phyloP scores from a whole-genome alignment of 2,797 vertebrate species.

The Anomalospiza imberbis region DNA sequence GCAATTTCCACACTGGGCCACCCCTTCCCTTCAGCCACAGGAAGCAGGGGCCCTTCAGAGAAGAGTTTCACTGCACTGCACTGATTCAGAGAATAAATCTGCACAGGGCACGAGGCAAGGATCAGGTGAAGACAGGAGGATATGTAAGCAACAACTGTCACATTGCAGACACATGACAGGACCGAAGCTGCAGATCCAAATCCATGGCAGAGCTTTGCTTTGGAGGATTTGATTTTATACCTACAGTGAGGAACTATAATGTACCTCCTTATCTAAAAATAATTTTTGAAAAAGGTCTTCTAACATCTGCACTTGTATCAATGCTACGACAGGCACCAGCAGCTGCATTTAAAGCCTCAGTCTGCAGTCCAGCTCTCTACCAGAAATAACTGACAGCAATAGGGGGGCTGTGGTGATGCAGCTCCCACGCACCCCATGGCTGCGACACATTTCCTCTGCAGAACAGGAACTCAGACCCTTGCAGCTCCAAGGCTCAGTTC shows the following conservation, averaged over 20 bases:
- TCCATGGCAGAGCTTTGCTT: not conserved
- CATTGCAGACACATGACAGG: not conserved
- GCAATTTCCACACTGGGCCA: not conserved
- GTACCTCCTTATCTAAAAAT: not conserved
- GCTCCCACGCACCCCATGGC: not conserved
- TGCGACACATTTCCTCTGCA: not conserved
- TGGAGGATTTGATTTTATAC: not conserved
- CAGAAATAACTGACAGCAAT: not conserved
- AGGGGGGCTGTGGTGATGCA: fast-evolving
- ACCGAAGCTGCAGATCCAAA: not conserved
- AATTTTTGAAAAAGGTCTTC: not conserved
- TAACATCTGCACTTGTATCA: not conserved
- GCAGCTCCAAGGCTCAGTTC: not conserved
- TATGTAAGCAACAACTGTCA: not conserved
- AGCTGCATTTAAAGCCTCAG: not conserved
- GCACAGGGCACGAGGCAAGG: not conserved
- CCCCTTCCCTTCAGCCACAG: not conserved
- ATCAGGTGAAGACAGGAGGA: not conserved
- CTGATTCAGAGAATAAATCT: not conserved
- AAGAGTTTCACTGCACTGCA: not conserved
- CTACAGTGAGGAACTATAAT: not conserved
- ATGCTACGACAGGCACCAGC: not conserved
- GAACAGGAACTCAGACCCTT: not conserved
- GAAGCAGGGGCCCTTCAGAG: not conserved
- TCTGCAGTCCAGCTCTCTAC: not conserved